Evolutionary conservation across 1,140 invertebrate species (phyloP).

Genomic region (Drosophila novamexicana): DNA sequence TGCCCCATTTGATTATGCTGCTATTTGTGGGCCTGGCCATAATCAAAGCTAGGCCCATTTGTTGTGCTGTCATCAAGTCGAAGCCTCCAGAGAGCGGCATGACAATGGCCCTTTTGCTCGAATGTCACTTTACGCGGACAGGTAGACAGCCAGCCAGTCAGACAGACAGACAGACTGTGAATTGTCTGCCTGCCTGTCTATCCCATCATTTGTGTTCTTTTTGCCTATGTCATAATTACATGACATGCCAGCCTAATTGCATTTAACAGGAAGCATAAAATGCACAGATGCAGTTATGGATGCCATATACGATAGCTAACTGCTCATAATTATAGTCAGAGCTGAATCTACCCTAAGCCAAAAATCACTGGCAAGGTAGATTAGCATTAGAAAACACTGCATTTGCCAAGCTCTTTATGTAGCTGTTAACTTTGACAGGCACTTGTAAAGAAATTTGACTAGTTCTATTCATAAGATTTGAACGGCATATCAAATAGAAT

Average conservation of each 20-base stretch:
- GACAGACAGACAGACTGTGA: conserved; percentile 7
- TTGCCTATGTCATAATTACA: conserved; percentile 60
- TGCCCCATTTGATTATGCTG: conserved; percentile 19
- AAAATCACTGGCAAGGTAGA: conserved; percentile 1
- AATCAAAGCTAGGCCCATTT: conserved; percentile 21
- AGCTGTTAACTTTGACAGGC: no score
- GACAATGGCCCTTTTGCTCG: conserved; percentile 36
- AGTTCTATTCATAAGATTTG: no score
- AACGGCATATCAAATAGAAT: no score
- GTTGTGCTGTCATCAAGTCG: conserved; percentile 15
- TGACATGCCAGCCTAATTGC: conserved; percentile 62
- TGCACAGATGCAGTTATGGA: conserved; percentile 40
- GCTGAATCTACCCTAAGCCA: conserved; percentile 8
- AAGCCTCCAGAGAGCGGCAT: conserved; percentile 14
- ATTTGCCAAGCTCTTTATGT: no score
- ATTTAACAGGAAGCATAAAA: conserved; percentile 58
- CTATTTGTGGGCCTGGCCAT: conserved; percentile 24
- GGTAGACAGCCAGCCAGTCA: background rate
- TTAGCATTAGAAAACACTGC: background rate
- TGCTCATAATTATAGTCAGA: conserved; percentile 49
- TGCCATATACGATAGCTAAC: conserved; percentile 33
- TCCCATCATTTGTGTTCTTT: conserved; percentile 49
- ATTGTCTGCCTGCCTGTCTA: conserved; percentile 2
- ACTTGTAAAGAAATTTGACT: no score
- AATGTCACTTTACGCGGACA: conserved; percentile 28